A percentile compares a stretch with the other conserved stretches of the same genome.
Conservation (phyloP, 2,888 invertebrate species). For the Gastracanthus pulcherrimus region DNA sequence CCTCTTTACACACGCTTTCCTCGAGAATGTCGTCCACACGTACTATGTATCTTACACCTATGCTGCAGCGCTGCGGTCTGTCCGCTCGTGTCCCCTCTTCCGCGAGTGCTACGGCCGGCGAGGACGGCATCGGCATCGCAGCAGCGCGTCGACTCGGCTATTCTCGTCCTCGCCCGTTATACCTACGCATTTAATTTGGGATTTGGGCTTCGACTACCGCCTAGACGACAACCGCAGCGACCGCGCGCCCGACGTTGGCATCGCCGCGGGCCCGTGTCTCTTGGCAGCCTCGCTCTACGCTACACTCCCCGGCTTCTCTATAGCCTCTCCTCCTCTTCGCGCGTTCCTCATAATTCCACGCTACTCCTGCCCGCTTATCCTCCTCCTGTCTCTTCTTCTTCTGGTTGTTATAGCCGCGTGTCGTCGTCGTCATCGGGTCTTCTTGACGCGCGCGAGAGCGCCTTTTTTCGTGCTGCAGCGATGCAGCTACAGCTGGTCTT, state of each 20-base stretch:
- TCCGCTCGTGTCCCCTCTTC: background rate
- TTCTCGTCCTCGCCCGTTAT: constrained; percentile 47
- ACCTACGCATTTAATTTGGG: constrained; percentile 57
- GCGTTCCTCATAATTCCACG: constrained; percentile 4
- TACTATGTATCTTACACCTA: no score
- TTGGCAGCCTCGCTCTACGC: constrained; percentile 34
- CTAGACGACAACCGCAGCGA: constrained; percentile 38
- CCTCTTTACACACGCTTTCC: no score
- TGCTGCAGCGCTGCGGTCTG: no score
- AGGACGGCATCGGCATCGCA: background rate
- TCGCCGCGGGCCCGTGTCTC: constrained; percentile 44
- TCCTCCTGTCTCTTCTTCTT: background rate
- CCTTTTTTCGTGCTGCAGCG: background rate
- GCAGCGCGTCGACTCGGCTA: constrained; percentile 10
- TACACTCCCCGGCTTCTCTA: background rate
- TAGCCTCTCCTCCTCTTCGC: background rate
- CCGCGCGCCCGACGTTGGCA: constrained; percentile 23
- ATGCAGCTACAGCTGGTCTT: background rate
- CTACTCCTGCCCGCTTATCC: background rate
- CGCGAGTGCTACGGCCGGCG: constrained; percentile 9
- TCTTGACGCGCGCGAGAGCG: background rate
- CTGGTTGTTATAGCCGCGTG: no score
- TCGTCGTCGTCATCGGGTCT: no score
- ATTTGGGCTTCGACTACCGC: constrained; percentile 54
- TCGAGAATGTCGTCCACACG: no score